A percentile compares a stretch with the other conserved stretches of the same genome.
phyloP scores from a whole-genome alignment of 2,113 vertebrate genomes.

The Channa argus region DNA sequence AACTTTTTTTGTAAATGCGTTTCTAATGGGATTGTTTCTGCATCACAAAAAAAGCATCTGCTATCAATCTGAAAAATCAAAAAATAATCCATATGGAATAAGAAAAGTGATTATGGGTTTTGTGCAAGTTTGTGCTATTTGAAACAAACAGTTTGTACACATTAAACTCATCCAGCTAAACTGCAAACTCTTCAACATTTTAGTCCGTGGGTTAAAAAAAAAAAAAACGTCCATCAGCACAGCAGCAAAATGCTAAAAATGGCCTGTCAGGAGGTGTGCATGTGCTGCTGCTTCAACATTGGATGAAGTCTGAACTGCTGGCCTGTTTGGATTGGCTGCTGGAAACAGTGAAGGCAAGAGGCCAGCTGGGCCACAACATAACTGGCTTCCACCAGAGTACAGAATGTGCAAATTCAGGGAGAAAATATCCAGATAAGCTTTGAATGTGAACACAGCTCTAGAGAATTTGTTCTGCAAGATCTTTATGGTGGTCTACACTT shows the following conservation, averaged over 20 bases:
- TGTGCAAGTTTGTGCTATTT: too few species aligned
- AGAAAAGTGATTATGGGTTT: too few species aligned
- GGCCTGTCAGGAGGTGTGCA: conserved; percentile 49
- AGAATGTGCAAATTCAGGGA: conserved; percentile 34
- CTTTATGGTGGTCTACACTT: neutral
- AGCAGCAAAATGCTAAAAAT: neutral
- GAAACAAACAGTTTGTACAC: too few species aligned
- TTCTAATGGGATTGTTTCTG: too few species aligned
- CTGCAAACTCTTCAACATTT: neutral
- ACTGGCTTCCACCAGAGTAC: conserved; percentile 23
- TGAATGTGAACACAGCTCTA: neutral
- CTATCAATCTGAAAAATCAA: too few species aligned
- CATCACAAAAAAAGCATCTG: too few species aligned
- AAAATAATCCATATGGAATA: too few species aligned
- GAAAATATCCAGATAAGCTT: conserved; percentile 1
- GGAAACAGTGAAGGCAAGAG: conserved; percentile 8
- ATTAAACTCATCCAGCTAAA: neutral
- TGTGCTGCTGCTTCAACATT: conserved; percentile 56
- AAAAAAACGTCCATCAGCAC: neutral
- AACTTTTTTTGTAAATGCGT: too few species aligned
- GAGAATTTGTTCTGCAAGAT: too few species aligned
- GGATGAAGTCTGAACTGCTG: conserved; percentile 57
- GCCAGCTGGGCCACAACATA: conserved; percentile 12
- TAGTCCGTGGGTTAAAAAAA: neutral
- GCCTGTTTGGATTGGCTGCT: conserved; percentile 49